These are phyloP conservation scores for Nyctalus aviator DNA, from an alignment of 2,797 vertebrate species.

Conservation along the genomic window DNA sequence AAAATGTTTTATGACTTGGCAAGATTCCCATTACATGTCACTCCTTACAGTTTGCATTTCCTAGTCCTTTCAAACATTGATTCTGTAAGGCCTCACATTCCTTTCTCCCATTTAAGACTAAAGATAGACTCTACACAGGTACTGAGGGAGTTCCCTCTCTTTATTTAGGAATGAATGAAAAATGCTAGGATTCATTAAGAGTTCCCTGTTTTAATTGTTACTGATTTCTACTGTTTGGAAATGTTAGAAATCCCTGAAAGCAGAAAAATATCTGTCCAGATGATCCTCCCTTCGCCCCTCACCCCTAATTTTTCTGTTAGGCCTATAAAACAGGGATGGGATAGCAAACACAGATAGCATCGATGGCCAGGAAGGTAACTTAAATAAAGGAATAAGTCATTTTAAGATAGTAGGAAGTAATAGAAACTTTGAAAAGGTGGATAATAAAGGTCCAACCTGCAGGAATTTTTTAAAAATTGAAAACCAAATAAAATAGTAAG, in stretches of 20 bases:
- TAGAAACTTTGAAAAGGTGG: neutral
- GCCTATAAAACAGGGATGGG: neutral
- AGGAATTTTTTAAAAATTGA: neutral
- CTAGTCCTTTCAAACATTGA: conserved; percentile 63
- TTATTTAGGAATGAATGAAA: conserved; percentile 39
- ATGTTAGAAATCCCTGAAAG: conserved; percentile 7
- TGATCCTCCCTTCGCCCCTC: neutral
- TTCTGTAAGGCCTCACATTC: conserved; percentile 67
- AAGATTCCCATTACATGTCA: conserved; percentile 70
- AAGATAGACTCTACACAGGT: conserved; percentile 41
- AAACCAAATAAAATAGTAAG: conserved; percentile 55
- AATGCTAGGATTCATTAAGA: conserved; percentile 25
- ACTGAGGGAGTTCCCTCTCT: conserved; percentile 16
- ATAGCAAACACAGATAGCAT: neutral
- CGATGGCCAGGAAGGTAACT: neutral
- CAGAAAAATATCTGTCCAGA: neutral
- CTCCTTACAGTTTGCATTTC: conserved; percentile 65
- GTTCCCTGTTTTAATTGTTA: neutral
- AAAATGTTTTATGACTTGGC: conserved; percentile 79
- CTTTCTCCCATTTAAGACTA: conserved; percentile 49
- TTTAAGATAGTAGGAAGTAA: neutral
- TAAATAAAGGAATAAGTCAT: neutral
- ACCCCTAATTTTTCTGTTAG: neutral
- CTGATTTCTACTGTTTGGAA: conserved; percentile 6
- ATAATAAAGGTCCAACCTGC: neutral